Evolutionary conservation across 2,888 invertebrate species (phyloP).

Genomic region (Drosophila paramelanica): DNA sequence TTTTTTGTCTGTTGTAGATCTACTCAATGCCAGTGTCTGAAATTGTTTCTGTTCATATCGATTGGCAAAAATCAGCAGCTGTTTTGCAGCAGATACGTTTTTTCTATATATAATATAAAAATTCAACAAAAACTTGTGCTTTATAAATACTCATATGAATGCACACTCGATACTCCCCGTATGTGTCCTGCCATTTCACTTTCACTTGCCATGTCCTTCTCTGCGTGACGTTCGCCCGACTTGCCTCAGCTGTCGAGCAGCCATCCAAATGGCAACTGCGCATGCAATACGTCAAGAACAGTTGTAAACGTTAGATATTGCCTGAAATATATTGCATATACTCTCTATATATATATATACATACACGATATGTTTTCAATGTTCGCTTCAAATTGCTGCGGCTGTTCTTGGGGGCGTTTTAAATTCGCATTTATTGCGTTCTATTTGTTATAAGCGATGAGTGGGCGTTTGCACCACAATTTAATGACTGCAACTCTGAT

Average conservation of each 20-base stretch:
- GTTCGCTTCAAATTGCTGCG: constrained; percentile 16
- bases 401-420: background rate
- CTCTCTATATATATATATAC: constrained; percentile 11
- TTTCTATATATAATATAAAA: constrained; percentile 9
- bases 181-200: constrained; percentile 58
- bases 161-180: constrained; percentile 12
- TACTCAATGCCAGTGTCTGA: constrained; percentile 61
- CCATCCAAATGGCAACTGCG: constrained; percentile 75
- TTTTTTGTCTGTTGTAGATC: constrained; percentile 39
- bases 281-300: constrained; percentile 79
- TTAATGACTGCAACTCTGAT: constrained; percentile 44
- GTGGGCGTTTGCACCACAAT: constrained; percentile 38
- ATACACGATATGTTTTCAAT: background rate
- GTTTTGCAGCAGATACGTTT: constrained; percentile 54
- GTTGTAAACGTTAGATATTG: constrained; percentile 62
- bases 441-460: constrained; percentile 20
- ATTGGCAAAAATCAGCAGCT: constrained; percentile 74
- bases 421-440: constrained; percentile 33
- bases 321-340: constrained; percentile 27
- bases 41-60: constrained; percentile 59
- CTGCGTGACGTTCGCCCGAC: constrained; percentile 25
- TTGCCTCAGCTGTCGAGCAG: constrained; percentile 64
- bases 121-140: background rate
- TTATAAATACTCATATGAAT: constrained; percentile 16
- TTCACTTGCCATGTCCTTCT: constrained; percentile 50